Evolutionary conservation across 2,888 invertebrate species (phyloP), one percentile per base, ranked within the genome.

Genomic region (Eucriotettix oculatus): DNA sequence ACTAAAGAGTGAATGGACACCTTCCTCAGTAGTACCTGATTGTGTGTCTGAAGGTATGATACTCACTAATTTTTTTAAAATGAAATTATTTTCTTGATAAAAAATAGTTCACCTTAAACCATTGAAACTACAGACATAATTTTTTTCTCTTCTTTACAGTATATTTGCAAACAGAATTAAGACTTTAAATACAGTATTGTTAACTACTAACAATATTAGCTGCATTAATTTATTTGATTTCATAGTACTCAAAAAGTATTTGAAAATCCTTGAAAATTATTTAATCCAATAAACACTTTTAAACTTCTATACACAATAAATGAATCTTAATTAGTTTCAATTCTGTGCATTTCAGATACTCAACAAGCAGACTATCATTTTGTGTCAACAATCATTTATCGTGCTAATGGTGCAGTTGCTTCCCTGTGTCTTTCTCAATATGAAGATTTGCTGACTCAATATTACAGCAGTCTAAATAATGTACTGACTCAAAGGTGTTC

Each of bases 321-420:
- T 48, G 12, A 48, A 3, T 16, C 9, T 9, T 48, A 48, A 48
- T n/a, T 5, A n/a, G 48, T 16, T 48, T 48, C 2, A 29, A 29
- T 48, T 9, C 9, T 48, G 2, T 14, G 9, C 12, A 42, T 69
- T 67, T 61, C 71, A 85, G 87, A 93, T 73, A 94, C 93, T 16
- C 90, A 93, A 71, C 91, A 93, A 78, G 94, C 94, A n/a, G 87
- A 90, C 64, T 94, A 94, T 68, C 92, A 94, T 68, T 90, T 94
- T 0, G 85, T 90, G 1, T 87, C 93, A 0, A 83, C 87, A 40
- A 84, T 94, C 1, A 87, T 84, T 54, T 95, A 94, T 71, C 80
- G 93, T 63, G 91, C 92, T 12, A 90, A 93, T 66, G 93, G 93
- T 40, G 93, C 90, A 11, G 91, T 94, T 5, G 87, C 91, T 1